Conservation (phyloP, 2,113 vertebrate genomes). For the Megalops atlanticus region DNA sequence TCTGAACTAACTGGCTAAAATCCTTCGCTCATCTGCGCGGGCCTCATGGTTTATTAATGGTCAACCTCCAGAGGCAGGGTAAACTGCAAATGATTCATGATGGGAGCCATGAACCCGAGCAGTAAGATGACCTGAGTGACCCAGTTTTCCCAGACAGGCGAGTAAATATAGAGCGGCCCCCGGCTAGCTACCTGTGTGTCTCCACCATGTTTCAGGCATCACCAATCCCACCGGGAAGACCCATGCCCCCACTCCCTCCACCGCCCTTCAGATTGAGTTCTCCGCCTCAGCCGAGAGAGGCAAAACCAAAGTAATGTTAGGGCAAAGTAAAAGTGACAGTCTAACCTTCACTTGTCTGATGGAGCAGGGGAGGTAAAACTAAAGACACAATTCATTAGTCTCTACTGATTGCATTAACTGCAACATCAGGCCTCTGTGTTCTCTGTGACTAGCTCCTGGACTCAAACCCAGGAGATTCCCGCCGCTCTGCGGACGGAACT, state of each 20-base stretch:
- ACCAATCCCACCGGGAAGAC: background rate
- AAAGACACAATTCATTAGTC: conserved; percentile 13
- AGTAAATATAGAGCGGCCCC: conserved; percentile 3
- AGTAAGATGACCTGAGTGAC: background rate
- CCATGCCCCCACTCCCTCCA: background rate
- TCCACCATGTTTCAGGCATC: background rate
- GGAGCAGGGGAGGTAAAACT: background rate
- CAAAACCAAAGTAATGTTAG: background rate
- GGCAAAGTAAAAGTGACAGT: conserved; percentile 30
- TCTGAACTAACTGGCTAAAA: background rate
- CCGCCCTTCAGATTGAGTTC: conserved; percentile 7
- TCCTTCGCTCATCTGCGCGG: background rate
- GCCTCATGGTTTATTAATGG: background rate
- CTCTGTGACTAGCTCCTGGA: background rate
- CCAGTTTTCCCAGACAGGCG: background rate
- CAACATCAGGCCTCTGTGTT: background rate
- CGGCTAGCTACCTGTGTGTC: background rate
- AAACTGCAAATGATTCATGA: conserved; percentile 5
- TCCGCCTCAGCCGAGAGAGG: background rate
- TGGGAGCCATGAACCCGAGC: background rate
- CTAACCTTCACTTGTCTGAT: conserved; percentile 17
- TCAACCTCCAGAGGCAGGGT: background rate
- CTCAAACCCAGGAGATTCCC: background rate
- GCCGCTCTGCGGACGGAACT: background rate
- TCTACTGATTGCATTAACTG: background rate